These are phyloP conservation scores for Cosmopolites sordidus DNA, from an alignment of 2,888 invertebrate species.

Conservation along the genomic window DNA sequence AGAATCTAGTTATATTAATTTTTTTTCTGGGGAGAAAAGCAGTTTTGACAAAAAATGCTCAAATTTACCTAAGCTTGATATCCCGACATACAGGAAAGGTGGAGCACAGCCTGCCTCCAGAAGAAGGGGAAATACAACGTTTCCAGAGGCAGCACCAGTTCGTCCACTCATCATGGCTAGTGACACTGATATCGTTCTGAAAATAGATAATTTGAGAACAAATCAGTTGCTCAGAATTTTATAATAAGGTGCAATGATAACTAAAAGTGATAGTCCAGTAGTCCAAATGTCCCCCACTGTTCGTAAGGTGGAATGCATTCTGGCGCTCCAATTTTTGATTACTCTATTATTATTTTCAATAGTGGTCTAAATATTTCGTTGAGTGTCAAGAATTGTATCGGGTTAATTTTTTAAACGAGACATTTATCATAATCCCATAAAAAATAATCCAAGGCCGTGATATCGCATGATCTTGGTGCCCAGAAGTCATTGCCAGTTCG, in stretches of 20 bases:
- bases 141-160: slow-evolving; percentile 66
- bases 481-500: no score
- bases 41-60: background rate
- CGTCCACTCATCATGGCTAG: slow-evolving; percentile 68
- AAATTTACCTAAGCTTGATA: slow-evolving; percentile 56
- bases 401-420: no score
- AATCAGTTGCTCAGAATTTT: background rate
- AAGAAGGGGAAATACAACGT: slow-evolving; percentile 66
- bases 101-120: slow-evolving; percentile 65
- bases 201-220: slow-evolving; percentile 28
- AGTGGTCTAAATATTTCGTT: no score
- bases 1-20: background rate
- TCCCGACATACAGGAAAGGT: slow-evolving; percentile 65
- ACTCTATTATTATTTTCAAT: no score
- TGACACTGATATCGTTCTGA: slow-evolving; percentile 69
- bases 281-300: no score
- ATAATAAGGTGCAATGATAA: background rate
- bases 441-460: no score
- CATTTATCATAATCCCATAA: no score
- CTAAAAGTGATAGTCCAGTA: no score
- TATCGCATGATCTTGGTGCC: no score
- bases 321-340: no score
- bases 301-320: no score
- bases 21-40: background rate
- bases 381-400: no score